Evolutionary conservation across 2,888 invertebrate species (phyloP).

Genomic region (Scaeva pyrastri): DNA sequence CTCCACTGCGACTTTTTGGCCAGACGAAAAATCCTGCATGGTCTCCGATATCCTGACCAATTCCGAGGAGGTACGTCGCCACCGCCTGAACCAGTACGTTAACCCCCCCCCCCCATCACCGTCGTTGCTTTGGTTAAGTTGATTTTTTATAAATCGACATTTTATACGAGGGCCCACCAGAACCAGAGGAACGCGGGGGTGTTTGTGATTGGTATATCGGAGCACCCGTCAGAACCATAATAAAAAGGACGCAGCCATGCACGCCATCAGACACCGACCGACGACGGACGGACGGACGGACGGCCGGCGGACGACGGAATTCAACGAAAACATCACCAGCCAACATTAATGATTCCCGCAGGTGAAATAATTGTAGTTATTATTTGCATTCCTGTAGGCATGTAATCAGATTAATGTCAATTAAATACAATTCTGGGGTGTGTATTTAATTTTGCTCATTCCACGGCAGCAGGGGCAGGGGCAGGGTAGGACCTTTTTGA

Average conservation of each 20-base stretch:
- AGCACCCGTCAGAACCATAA: background rate
- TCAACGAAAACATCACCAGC: background rate
- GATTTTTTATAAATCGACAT: conserved; percentile 51
- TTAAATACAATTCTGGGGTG: conserved; percentile 46
- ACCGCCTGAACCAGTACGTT: conserved; percentile 27
- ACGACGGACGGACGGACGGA: too few species aligned
- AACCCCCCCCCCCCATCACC: too few species aligned
- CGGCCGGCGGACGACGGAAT: too few species aligned
- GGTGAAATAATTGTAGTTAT: conserved; percentile 52
- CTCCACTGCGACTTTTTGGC: background rate
- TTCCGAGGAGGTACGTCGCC: conserved; percentile 1
- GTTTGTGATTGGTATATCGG: too few species aligned
- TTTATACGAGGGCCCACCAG: conserved; percentile 47
- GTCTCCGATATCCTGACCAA: conserved; percentile 39
- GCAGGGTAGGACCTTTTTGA: background rate
- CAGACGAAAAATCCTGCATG: conserved; percentile 2
- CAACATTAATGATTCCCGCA: conserved; percentile 50
- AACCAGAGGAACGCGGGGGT: conserved; percentile 5
- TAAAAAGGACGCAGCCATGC: background rate
- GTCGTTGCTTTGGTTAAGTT: background rate
- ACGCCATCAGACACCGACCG: background rate
- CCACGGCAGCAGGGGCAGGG: background rate
- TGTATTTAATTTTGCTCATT: conserved; percentile 4
- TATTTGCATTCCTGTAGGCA: conserved; percentile 45
- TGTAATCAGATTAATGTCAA: conserved; percentile 69